Conservation (phyloP, 1,140 invertebrate species). For the Diorhabda elongata region DNA sequence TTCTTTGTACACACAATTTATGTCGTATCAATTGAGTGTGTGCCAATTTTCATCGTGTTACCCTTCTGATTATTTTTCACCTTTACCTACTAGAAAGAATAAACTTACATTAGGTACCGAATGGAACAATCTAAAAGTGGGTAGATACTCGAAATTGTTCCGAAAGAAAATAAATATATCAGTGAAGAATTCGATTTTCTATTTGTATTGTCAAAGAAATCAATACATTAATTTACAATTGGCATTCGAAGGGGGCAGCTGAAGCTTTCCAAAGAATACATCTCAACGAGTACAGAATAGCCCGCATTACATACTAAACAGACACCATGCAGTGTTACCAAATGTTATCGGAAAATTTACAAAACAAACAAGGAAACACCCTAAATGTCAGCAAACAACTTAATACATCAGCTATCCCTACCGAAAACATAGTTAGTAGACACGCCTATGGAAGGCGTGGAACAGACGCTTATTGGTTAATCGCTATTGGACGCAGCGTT, state of each 20-base stretch:
- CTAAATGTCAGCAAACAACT: conserved; percentile 31
- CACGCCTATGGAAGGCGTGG: neutral
- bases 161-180: neutral
- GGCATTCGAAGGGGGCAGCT: neutral
- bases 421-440: conserved; percentile 18
- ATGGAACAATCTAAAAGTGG: neutral
- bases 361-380: conserved; percentile 36
- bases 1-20: too few relatives aligned
- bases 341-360: conserved; percentile 33
- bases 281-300: conserved; percentile 11
- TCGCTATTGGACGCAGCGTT: conserved; percentile 17
- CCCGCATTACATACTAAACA: conserved; percentile 23
- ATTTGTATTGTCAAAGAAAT: neutral
- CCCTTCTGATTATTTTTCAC: too few relatives aligned
- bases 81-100: too few relatives aligned
- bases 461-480: conserved; percentile 16
- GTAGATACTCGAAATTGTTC: neutral
- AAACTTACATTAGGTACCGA: too few relatives aligned
- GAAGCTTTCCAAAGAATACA: conserved; percentile 15
- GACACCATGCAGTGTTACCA: conserved; percentile 30
- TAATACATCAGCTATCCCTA: conserved; percentile 23
- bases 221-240: conserved; percentile 4
- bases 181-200: neutral
- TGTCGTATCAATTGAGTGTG: too few relatives aligned
- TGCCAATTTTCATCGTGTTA: too few relatives aligned